Base-by-base conservation (phyloP, 2,888 invertebrate genomes). In the Oasisia sp. region DNA sequence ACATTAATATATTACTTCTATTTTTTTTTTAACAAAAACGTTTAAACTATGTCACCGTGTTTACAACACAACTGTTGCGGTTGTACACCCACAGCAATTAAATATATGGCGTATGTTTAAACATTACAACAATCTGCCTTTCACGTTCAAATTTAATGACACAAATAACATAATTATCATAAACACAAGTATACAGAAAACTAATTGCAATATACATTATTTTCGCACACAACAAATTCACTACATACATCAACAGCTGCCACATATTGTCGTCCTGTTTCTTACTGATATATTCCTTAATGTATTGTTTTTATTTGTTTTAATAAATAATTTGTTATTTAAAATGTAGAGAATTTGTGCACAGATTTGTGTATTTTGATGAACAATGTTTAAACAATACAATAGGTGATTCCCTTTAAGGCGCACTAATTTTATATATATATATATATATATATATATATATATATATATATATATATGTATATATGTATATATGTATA, bases 101-200 rank as follows among this genome's bases (percentile, higher is more conserved):
- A 19, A 27, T 74, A 7, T 5, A 27, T 74, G 19, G 19, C 27
- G 14, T 74, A 27, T 19, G 5, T 27, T 27, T 74, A 8, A 50
- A 50, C 38, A 2, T 74, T 0, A 74, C 74, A 14, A 27, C 74
- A 74, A 74, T 74, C 74, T 19, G 74, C 74, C 7, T 19, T 14
- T 74, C 74, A 74, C 74, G 27, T 74, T 74, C 74, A 74, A 74
- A 74, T 74, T 74, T 74, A 74, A 74, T 74, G 74, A 74, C 74
- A 74, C 4, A 74, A 19, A 74, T 74, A 74, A 74, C 74, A 74
- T 7, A 74, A 74, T 74, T 27, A 50, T 50, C 14, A 50, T 50
- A 74, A 74, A 74, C 74, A 74, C n/a, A 74, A 27, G 1, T 74
- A 74, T 74, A 74, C 74, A 74, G 74, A 74, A 27, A 74, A 74